phyloP scores from a whole-genome alignment of 2,113 vertebrate species.

The Thunnus maccoyii region DNA sequence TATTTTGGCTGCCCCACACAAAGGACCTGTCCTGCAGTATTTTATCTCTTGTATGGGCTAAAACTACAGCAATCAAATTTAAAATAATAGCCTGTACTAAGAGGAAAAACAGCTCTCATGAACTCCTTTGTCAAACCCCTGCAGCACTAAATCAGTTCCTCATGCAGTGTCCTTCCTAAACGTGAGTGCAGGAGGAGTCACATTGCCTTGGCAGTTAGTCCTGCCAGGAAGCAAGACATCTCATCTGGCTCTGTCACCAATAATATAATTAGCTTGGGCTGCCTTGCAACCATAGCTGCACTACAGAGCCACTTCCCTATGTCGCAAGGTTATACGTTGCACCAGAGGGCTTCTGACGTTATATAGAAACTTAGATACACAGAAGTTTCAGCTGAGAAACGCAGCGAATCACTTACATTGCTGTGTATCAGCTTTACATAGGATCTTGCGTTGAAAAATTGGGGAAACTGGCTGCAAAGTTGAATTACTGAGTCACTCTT shows the following conservation, averaged over 20 bases:
- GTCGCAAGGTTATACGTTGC: background rate
- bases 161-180: conserved; percentile 28
- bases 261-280: conserved; percentile 71
- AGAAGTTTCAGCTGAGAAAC: background rate
- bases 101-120: background rate
- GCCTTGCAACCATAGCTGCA: conserved; percentile 52
- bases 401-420: background rate
- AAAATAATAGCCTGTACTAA: background rate
- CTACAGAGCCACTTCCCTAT: background rate
- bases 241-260: conserved; percentile 56
- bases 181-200: conserved; percentile 47
- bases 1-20: background rate
- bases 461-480: background rate
- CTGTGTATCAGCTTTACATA: background rate
- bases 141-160: background rate
- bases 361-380: background rate
- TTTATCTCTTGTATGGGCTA: background rate
- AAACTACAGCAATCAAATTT: background rate
- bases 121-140: background rate
- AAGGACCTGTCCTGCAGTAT: background rate
- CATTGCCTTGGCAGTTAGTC: conserved; percentile 27
- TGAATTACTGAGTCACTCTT: background rate
- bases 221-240: conserved; percentile 50
- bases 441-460: background rate
- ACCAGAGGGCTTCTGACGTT: background rate